These are phyloP conservation scores for Exephanes ischioxanthus DNA, from an alignment of 2,888 invertebrate genomes.

Conservation along the genomic window DNA sequence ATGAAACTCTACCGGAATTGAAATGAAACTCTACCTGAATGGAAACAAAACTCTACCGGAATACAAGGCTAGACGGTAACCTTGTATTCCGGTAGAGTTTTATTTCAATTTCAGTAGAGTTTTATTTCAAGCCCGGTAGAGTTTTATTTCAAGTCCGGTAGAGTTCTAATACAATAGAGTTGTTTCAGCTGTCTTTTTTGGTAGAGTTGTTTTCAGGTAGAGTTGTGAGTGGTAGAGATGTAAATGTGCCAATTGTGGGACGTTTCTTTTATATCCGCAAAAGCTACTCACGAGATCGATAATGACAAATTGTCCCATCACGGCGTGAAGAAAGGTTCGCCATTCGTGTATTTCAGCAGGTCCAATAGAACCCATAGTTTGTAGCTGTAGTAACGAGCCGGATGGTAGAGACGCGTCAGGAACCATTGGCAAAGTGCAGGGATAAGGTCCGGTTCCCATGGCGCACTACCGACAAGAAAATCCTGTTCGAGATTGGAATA, in stretches of 20 bases:
- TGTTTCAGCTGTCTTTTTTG: no score
- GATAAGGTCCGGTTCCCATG: background rate
- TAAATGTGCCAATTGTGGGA: background rate
- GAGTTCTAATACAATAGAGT: no score
- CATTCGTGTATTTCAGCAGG: background rate
- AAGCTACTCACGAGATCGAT: background rate
- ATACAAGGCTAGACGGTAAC: no score
- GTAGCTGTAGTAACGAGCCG: conserved; percentile 8
- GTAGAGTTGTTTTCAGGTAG: no score
- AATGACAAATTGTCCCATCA: background rate
- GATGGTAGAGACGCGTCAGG: background rate
- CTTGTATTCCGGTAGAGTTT: no score
- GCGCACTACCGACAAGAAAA: conserved; percentile 36
- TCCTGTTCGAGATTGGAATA: conserved; percentile 60
- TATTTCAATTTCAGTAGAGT: no score
- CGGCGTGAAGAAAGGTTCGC: background rate
- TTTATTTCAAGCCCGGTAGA: no score
- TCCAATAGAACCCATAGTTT: conserved; percentile 9
- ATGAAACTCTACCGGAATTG: no score
- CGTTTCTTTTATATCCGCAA: background rate
- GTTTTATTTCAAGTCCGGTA: no score
- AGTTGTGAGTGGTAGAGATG: no score
- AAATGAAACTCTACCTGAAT: no score
- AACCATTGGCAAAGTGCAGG: conserved; percentile 1
- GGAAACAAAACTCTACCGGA: no score